These are phyloP conservation scores for Zoanthus sociatus DNA, from an alignment of 92 coral and sea anemone genomes.

Conservation along the genomic window DNA sequence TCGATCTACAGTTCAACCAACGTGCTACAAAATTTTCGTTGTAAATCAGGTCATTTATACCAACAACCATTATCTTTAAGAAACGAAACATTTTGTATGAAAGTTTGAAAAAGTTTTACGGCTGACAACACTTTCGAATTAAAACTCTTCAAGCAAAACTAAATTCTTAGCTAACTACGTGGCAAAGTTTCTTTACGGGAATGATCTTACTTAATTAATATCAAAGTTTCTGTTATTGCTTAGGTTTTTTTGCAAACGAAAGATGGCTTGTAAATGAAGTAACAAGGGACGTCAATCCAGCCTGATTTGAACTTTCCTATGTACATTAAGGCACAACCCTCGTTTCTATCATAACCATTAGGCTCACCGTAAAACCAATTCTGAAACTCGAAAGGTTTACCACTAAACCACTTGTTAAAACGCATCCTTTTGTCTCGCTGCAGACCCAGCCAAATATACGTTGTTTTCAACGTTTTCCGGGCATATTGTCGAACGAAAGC, in stretches of 20 bases:
- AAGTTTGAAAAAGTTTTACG: too few species aligned
- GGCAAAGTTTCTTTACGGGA: too few species aligned
- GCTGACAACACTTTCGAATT: too few species aligned
- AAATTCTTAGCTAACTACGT: too few species aligned
- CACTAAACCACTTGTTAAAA: conserved; percentile 20
- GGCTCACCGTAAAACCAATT: conserved; percentile 14
- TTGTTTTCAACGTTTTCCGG: neutral
- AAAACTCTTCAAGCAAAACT: too few species aligned
- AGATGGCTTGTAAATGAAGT: conserved; percentile 11
- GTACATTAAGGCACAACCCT: conserved; percentile 17
- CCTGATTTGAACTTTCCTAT: neutral
- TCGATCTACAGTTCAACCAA: too few species aligned
- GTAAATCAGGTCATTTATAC: too few species aligned
- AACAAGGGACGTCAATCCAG: conserved; percentile 19
- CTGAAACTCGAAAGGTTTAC: neutral
- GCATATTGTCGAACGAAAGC: conserved; percentile 7
- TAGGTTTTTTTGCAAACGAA: conserved; percentile 18
- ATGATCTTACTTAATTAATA: too few species aligned
- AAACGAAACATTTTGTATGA: too few species aligned
- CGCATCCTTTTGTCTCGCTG: conserved; percentile 9
- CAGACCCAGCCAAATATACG: conserved; percentile 11
- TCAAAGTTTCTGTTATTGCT: neutral
- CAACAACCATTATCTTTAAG: too few species aligned
- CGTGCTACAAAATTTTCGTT: too few species aligned
- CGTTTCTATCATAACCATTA: neutral